Evolutionary conservation across 1,140 invertebrate species (phyloP), one percentile per base, ranked within the genome.

Genomic region (Orchesella cincta): DNA sequence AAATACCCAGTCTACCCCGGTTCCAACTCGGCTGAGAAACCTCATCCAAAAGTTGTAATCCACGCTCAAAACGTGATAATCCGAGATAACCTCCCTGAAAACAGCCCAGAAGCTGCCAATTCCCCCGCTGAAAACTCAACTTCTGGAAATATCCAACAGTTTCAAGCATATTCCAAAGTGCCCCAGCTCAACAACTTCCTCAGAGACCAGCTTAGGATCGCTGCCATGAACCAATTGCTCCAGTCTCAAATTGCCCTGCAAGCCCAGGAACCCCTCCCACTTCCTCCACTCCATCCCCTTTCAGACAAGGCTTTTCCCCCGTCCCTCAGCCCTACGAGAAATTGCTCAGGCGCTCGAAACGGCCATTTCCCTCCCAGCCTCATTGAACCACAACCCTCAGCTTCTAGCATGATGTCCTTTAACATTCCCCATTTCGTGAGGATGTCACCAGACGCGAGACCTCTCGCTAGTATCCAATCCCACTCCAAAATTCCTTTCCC

Each of bases 41-140:
- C 2, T 31, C n/a, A n/a, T n/a, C n/a, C 62, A 29, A 67, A 67
- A 5, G 29, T 67, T 5, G 29, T 67, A 8, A 67, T 67, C 31
- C 62, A 67, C 62, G 62, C 62, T 2, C 62, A 67, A 67, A 67
- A 67, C 31, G 62, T 67, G 2, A 67, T 67, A 3, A 67, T 67
- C n/a, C 23, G 29, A 3, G 29, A 29, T 29, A 29, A 23, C 29
- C 8, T 16, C 3, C 5, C 29, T 16, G 62, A 29, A 67, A 12
- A 5, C 29, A 31, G 8, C 31, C 12, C 8, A 1, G 26, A 67
- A 14, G 62, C 14, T n/a, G n/a, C 14, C 23, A n/a, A n/a, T n/a
- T n/a, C n/a, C n/a, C n/a, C n/a, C n/a, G n/a, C n/a, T n/a, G n/a
- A n/a, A n/a, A n/a, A n/a, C n/a, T n/a, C n/a, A n/a, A n/a, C 14